These are phyloP conservation scores for Frieseomelitta varia DNA, from an alignment of 1,140 invertebrate species.

Conservation along the genomic window DNA sequence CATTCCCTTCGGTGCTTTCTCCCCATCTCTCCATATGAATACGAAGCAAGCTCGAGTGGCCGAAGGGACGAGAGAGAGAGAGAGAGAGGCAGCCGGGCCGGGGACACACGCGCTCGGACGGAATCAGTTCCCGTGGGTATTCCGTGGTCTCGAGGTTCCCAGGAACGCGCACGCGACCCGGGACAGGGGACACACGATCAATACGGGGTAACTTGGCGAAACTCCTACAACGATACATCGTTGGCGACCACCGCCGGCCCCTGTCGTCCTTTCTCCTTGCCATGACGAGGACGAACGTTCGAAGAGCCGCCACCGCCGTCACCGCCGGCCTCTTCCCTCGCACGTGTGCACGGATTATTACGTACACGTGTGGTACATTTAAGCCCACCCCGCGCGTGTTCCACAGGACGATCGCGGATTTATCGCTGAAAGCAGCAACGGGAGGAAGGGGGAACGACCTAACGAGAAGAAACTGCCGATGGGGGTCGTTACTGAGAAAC, in stretches of 20 bases:
- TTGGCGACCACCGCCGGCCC: conserved; percentile 20
- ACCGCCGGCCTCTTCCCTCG: conserved; percentile 51
- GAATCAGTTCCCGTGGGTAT: conserved; percentile 77
- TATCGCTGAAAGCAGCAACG: conserved; percentile 25
- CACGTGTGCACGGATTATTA: conserved; percentile 69
- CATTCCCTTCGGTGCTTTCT: neutral
- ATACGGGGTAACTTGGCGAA: conserved; percentile 70
- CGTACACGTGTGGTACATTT: conserved; percentile 66
- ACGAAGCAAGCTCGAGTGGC: conserved; percentile 65
- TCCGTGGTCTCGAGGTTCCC: conserved; percentile 74
- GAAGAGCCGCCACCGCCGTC: conserved; percentile 27
- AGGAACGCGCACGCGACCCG: conserved; percentile 79
- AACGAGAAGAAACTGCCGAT: conserved; percentile 33
- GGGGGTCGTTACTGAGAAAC: conserved; percentile 19
- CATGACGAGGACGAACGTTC: conserved; percentile 42
- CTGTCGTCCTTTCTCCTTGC: conserved; percentile 20
- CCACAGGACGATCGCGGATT: conserved; percentile 52
- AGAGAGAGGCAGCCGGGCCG: neutral
- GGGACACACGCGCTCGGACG: conserved; percentile 51
- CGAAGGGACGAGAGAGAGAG: conserved; percentile 44
- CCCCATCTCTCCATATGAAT: conserved; percentile 61
- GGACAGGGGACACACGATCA: conserved; percentile 72
- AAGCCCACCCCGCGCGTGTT: conserved; percentile 24
- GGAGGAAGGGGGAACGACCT: neutral
- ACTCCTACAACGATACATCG: conserved; percentile 70